These are phyloP conservation scores for Oryzias dopingdopingensis DNA, from an alignment of 2,797 vertebrate species.

Conservation along the genomic window DNA sequence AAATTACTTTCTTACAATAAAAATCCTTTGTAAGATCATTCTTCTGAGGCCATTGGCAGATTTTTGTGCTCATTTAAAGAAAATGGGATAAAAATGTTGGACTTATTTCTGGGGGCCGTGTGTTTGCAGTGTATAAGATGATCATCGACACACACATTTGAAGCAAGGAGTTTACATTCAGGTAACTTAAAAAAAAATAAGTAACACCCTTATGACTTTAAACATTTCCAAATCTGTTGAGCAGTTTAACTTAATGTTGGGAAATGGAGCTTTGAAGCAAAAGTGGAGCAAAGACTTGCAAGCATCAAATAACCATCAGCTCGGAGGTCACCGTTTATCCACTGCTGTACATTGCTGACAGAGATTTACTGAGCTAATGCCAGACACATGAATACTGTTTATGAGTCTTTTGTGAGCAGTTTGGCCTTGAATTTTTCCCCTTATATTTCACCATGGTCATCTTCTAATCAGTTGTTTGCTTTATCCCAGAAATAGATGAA, in stretches of 20 bases:
- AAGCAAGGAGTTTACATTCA: too few relatives aligned
- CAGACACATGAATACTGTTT: constrained; percentile 2
- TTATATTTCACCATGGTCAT: neutral
- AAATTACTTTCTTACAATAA: too few relatives aligned
- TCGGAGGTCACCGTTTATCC: constrained; percentile 40
- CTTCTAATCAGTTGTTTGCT: constrained; percentile 21
- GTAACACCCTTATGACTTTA: neutral
- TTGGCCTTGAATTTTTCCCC: neutral
- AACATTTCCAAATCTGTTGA: too few relatives aligned
- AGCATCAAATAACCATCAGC: constrained; percentile 40
- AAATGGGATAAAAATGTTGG: too few relatives aligned
- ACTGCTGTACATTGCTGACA: constrained; percentile 7
- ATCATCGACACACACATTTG: too few relatives aligned
- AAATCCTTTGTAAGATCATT: too few relatives aligned
- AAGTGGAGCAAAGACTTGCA: constrained; percentile 12
- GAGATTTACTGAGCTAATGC: neutral
- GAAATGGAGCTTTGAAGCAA: too few relatives aligned
- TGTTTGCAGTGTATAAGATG: too few relatives aligned
- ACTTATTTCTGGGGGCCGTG: too few relatives aligned
- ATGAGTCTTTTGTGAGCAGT: neutral
- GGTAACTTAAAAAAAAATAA: neutral
- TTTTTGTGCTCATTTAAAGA: too few relatives aligned
- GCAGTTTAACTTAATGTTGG: too few relatives aligned
- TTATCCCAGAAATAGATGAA: constrained; percentile 85
- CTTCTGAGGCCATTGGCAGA: too few relatives aligned